Percentiles rank a stretch among this genome's conserved stretches.
phyloP scores from a whole-genome alignment of 2,113 vertebrate species.

The Oryctolagus cuniculus region mOryCun1.1 NC_091434.1:12817501-12818000 shows the following conservation, averaged over 20 bases:
- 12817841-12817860: neutral
- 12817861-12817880: neutral
- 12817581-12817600: constrained; percentile 53
- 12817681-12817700: neutral
- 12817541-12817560: neutral
- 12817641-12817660: neutral
- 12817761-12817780: neutral
- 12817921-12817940: neutral
- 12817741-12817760: neutral
- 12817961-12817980: neutral
- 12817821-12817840: neutral
- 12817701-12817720: neutral
- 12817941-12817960: no score
- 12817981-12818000: neutral
- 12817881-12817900: neutral
- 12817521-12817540: constrained; percentile 33
- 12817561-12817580: neutral
- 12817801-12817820: constrained; percentile 41
- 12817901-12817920: constrained; percentile 11
- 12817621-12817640: neutral
- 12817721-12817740: neutral
- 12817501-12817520: constrained; percentile 51
- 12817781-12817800: constrained; percentile 30
- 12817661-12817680: neutral
- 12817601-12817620: constrained; percentile 6